Evolutionary conservation across 2,113 vertebrate genomes (phyloP).

Genomic region (Hippolais icterina): DNA sequence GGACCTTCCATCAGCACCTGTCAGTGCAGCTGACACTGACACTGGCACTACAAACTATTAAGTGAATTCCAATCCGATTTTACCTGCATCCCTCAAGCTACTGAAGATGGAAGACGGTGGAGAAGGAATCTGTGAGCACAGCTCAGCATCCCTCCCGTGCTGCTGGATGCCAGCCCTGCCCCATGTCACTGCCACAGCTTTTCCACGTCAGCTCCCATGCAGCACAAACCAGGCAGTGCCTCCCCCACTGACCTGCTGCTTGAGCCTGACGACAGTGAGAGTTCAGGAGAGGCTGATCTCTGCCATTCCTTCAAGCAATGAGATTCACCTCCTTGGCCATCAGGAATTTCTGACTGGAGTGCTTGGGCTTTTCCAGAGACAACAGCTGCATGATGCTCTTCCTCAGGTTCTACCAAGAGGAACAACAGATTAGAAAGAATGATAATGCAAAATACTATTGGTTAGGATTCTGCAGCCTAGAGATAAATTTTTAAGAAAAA

Average conservation of each 20-base stretch:
- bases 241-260: slow-evolving; percentile 63
- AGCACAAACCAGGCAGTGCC: rapidly evolving
- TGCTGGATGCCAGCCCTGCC: rapidly evolving
- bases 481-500: not conserved
- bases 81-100: not conserved
- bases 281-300: not conserved
- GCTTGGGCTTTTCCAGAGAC: not conserved
- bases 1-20: not conserved
- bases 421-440: not conserved
- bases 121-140: not conserved
- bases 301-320: not conserved
- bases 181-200: rapidly evolving
- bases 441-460: not conserved
- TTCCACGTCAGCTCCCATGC: rapidly evolving
- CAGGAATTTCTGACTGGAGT: not conserved
- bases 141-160: not conserved
- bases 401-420: not conserved
- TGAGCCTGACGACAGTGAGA: not conserved
- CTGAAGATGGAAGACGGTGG: rapidly evolving
- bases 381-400: not conserved
- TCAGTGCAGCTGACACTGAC: not conserved
- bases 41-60: not conserved
- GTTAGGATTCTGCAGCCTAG: not conserved
- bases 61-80: not conserved
- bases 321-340: not conserved